Evolutionary conservation across 2,888 invertebrate genomes (phyloP), one percentile per base, ranked within the genome.

Genomic region (Drosophila testacea): DNA sequence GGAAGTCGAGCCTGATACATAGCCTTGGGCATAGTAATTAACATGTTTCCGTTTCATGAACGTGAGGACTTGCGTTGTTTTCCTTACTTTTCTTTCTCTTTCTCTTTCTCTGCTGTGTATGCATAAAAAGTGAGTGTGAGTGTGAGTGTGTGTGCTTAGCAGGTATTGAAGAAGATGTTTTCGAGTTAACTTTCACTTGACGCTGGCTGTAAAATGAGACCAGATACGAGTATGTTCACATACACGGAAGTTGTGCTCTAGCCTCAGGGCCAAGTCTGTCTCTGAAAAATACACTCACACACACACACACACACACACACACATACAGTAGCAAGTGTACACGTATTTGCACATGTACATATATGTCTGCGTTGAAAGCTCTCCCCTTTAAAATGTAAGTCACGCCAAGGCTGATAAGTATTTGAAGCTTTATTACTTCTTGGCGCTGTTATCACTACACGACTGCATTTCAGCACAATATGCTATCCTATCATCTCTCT

Each of bases 21-120:
- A 88, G 91, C 91, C 90, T 89, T 90, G 90, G 81, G 90, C 90
- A 62, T 77, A 88, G 91, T 88, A 90, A 90, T 90, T 90, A 90
- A 90, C 89, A 90, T 90, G 91, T 84, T 91, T 90, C 88, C 90
- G 82, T 90, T 90, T 77, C 83, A 80, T 55, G 76, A 84, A 64
- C 73, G 69, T 67, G 66, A 56, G 64, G 41, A 54, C 48, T 51
- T 55, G 52, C 28, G 9, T 38, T 39, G 28, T 34, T 41, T 32
- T 50, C 32, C n/a, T 22, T 28, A 3, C 22, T 28, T 22, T 41
- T 6, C 4, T 48, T 30, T 27, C 13, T 28, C 38, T n/a, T 4
- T 42, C 4, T 51, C 38, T n/a, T 4, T 42, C 4, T 51, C 22
- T 46, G 55, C 69, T 71, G 67, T 63, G 67, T 73, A 69, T 71